Conservation (phyloP, 2,113 vertebrate genomes). For the Lasiurus cinereus region DNA sequence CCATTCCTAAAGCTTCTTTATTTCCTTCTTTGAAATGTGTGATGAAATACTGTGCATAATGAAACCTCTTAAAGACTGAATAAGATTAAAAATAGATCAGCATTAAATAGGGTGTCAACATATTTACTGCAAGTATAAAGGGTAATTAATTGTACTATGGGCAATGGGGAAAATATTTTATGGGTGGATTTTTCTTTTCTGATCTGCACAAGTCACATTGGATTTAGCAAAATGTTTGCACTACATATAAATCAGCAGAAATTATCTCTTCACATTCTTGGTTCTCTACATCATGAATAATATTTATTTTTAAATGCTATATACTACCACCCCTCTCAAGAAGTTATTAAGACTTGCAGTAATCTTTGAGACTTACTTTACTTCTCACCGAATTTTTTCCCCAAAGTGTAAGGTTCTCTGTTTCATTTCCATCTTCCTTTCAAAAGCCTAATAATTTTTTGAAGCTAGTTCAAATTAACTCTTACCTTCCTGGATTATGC, state of each 20-base stretch:
- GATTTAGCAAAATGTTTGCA: not conserved
- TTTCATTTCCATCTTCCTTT: not conserved
- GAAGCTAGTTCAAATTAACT: not conserved
- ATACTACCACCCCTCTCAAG: not conserved
- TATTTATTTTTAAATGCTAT: not conserved
- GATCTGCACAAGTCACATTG: not conserved
- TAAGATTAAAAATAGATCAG: conserved; percentile 67
- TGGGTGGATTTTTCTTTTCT: conserved; percentile 35
- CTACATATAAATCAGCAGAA: not conserved
- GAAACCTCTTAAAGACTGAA: conserved; percentile 54
- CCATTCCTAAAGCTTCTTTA: conserved; percentile 24
- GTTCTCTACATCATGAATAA: not conserved
- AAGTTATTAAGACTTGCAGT: not conserved
- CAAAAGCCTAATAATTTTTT: not conserved
- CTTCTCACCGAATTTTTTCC: not conserved
- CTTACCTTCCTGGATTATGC: not conserved
- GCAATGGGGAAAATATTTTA: not conserved
- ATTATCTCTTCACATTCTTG: not conserved
- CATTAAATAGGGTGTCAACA: conserved; percentile 53
- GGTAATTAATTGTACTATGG: conserved; percentile 22
- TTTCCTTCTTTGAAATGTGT: conserved; percentile 69
- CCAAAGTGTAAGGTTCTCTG: not conserved
- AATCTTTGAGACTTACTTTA: not conserved
- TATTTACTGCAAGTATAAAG: not conserved
- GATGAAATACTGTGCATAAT: conserved; percentile 27